Percentiles rank a stretch among this genome's conserved stretches.
These are phyloP conservation scores for Bubo bubo DNA, from an alignment of 2,113 vertebrate genomes.

Conservation along the genomic window DNA sequence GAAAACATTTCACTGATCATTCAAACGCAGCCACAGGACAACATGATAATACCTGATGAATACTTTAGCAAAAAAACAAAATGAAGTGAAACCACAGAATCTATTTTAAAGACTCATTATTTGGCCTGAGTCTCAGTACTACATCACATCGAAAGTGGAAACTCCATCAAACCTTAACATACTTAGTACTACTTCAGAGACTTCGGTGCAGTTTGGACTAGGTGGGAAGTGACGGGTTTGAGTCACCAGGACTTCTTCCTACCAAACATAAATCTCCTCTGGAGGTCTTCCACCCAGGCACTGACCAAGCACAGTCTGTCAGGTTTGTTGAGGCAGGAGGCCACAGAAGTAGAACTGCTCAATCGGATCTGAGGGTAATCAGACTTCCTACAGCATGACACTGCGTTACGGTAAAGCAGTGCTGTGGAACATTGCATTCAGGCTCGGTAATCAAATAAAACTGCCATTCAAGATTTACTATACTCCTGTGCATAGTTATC, in stretches of 20 bases:
- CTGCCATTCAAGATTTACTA: constrained; percentile 27
- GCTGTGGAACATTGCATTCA: not conserved
- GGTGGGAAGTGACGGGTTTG: not conserved
- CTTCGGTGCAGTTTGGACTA: not conserved
- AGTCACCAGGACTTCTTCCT: not conserved
- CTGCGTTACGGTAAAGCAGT: not conserved
- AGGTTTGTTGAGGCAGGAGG: not conserved
- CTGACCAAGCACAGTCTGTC: not conserved
- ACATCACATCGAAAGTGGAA: not conserved
- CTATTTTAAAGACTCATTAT: not conserved
- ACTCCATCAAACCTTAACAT: not conserved
- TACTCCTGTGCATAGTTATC: constrained; percentile 35
- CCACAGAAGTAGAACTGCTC: not conserved
- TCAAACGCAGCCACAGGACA: not conserved
- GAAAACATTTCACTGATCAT: not conserved
- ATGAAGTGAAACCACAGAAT: not conserved
- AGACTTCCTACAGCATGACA: not conserved
- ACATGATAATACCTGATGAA: not conserved
- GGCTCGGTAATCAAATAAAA: constrained; percentile 32
- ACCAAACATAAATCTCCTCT: not conserved
- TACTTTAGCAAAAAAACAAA: not conserved
- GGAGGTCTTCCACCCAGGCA: not conserved
- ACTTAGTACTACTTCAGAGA: not conserved
- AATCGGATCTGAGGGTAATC: not conserved
- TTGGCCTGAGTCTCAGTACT: not conserved